These are phyloP conservation scores for Sciaenops ocellatus DNA, from an alignment of 2,797 vertebrate species.

Conservation along the genomic window DNA sequence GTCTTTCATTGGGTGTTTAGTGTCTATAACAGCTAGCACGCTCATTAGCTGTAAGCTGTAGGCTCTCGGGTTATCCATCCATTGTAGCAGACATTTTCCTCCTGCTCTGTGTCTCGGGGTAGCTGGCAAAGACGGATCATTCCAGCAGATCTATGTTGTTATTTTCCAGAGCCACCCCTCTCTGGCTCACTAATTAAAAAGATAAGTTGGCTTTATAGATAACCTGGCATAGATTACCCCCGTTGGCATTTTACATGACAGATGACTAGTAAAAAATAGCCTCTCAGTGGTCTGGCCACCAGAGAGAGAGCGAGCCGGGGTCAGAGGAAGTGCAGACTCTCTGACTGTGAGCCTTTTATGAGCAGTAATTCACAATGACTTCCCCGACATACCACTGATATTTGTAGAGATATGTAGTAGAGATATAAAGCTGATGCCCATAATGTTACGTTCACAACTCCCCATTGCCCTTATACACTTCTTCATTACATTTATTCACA, in stretches of 20 bases:
- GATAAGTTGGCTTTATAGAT: slow-evolving; percentile 77
- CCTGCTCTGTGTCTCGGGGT: slow-evolving; percentile 24
- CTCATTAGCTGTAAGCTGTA: slow-evolving; percentile 38
- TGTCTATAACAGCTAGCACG: slow-evolving; percentile 41
- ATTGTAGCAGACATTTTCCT: slow-evolving; percentile 51
- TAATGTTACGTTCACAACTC: slow-evolving; percentile 4
- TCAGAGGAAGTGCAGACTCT: slow-evolving; percentile 75
- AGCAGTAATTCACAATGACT: slow-evolving; percentile 62
- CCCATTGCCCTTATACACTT: background rate
- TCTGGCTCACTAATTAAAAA: slow-evolving; percentile 75
- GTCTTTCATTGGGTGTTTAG: slow-evolving; percentile 51
- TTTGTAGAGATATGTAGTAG: slow-evolving; percentile 17
- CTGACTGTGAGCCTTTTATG: slow-evolving; percentile 67
- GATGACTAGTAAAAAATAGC: slow-evolving; percentile 75
- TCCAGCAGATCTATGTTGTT: slow-evolving; percentile 66
- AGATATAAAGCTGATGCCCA: slow-evolving; percentile 2
- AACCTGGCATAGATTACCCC: slow-evolving; percentile 75
- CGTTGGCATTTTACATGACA: slow-evolving; percentile 72
- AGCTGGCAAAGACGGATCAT: slow-evolving; percentile 62
- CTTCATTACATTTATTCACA: background rate
- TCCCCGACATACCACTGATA: slow-evolving; percentile 47
- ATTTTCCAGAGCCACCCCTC: slow-evolving; percentile 65
- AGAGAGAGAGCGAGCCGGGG: slow-evolving; percentile 64
- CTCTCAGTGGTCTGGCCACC: slow-evolving; percentile 66
- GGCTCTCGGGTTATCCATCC: slow-evolving; percentile 51